Conservation (phyloP, 2,113 vertebrate species). For the Lampris megalopsis region DNA sequence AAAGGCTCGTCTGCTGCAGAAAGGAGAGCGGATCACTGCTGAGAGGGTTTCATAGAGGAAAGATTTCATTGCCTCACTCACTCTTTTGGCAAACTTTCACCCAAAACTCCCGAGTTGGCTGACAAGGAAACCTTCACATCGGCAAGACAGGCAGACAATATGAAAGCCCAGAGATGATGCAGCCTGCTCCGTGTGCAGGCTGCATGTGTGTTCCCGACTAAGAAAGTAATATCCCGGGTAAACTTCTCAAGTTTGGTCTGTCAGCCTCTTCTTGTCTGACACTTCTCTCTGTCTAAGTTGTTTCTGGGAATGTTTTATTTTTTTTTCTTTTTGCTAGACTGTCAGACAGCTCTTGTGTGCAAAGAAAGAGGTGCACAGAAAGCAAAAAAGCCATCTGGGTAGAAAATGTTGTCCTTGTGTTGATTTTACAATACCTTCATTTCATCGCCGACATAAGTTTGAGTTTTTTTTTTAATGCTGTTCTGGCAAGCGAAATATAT, state of each 20-base stretch:
- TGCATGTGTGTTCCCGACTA: conserved; percentile 49
- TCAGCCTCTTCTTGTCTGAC: conserved; percentile 40
- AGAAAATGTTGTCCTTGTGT: conserved; percentile 27
- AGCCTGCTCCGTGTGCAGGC: conserved; percentile 41
- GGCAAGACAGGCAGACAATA: conserved; percentile 29
- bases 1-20: background rate
- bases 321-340: conserved; percentile 29
- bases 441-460: conserved; percentile 33
- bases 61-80: conserved; percentile 5
- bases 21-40: background rate
- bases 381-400: conserved; percentile 29
- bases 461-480: conserved; percentile 7
- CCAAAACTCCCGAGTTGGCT: conserved; percentile 34
- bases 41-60: conserved; percentile 39
- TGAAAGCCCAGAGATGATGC: conserved; percentile 53
- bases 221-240: conserved; percentile 57
- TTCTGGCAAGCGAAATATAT: conserved; percentile 42
- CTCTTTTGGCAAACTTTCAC: conserved; percentile 41
- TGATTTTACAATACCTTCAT: conserved; percentile 33
- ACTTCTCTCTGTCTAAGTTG: conserved; percentile 51
- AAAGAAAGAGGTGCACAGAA: conserved; percentile 25
- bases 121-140: conserved; percentile 60
- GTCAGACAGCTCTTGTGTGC: conserved; percentile 44
- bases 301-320: conserved; percentile 32
- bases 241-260: conserved; percentile 51